Evolutionary conservation across 2,797 vertebrate genomes (phyloP).

Genomic region (Myotis findleyi): DNA sequence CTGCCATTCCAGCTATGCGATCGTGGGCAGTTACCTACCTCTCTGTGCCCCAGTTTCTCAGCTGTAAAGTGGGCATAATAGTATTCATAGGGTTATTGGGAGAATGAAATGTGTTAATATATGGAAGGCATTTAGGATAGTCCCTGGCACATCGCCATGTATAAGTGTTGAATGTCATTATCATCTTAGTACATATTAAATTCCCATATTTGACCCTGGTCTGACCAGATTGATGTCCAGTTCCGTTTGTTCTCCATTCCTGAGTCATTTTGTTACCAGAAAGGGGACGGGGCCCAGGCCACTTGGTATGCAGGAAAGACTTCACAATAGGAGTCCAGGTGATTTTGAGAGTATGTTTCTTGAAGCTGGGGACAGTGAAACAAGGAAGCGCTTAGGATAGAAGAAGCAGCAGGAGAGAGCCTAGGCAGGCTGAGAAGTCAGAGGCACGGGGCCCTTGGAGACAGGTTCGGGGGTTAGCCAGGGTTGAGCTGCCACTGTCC

Average conservation of each 20-base stretch:
- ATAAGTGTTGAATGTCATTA: background rate
- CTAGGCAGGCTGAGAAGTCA: background rate
- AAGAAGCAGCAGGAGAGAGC: background rate
- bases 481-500: background rate
- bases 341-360: background rate
- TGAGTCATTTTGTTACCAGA: background rate
- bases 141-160: background rate
- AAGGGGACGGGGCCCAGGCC: background rate
- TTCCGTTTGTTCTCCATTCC: background rate
- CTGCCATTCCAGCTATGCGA: background rate
- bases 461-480: background rate
- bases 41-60: background rate
- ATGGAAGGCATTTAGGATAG: background rate
- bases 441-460: background rate
- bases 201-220: background rate
- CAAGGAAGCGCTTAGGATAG: background rate
- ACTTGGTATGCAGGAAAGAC: background rate
- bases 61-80: background rate
- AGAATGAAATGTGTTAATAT: background rate
- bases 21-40: background rate
- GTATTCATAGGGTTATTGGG: background rate
- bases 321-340: background rate
- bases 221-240: background rate
- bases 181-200: background rate
- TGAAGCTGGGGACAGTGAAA: background rate